Percentiles rank a stretch among this genome's conserved stretches.
These are phyloP conservation scores for Andrena bicolor DNA, from an alignment of 2,888 invertebrate species.

Conservation along the genomic window DNA sequence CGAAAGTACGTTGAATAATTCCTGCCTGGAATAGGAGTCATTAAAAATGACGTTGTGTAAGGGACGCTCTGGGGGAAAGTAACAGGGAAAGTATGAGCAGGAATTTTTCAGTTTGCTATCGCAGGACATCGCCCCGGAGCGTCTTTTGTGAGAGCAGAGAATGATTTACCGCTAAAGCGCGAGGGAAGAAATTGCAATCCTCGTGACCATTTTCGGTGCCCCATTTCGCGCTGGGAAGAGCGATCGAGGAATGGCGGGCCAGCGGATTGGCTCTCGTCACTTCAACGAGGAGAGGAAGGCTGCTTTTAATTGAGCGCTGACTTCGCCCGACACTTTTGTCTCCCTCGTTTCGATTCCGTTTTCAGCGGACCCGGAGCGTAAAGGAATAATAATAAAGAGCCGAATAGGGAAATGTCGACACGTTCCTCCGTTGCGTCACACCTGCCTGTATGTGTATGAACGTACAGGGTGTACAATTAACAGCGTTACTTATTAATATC, in stretches of 20 bases:
- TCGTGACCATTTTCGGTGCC: slow-evolving; percentile 16
- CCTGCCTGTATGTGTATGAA: not conserved
- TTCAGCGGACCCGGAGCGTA: slow-evolving; percentile 8
- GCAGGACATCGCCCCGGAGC: not conserved
- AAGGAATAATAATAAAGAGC: slow-evolving; percentile 23
- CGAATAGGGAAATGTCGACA: not conserved
- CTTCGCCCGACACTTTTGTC: slow-evolving; percentile 8
- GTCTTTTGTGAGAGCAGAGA: slow-evolving; percentile 2
- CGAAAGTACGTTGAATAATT: too few relatives aligned
- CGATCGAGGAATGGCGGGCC: not conserved
- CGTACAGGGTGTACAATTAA: not conserved
- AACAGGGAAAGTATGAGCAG: not conserved
- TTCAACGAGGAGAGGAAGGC: not conserved
- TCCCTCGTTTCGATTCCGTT: slow-evolving; percentile 16
- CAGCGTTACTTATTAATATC: not conserved
- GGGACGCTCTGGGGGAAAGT: not conserved
- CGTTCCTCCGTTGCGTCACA: slow-evolving; percentile 26
- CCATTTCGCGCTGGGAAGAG: not conserved
- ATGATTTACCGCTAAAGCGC: slow-evolving; percentile 20
- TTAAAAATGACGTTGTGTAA: not conserved
- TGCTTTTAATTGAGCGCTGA: slow-evolving; percentile 34
- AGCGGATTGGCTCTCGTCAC: slow-evolving; percentile 8
- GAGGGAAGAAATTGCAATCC: not conserved
- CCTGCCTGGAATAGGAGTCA: not conserved
- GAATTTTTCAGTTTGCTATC: not conserved